Base-by-base conservation (phyloP, 2,888 invertebrate species). In the Poecilus cupreus region DNA sequence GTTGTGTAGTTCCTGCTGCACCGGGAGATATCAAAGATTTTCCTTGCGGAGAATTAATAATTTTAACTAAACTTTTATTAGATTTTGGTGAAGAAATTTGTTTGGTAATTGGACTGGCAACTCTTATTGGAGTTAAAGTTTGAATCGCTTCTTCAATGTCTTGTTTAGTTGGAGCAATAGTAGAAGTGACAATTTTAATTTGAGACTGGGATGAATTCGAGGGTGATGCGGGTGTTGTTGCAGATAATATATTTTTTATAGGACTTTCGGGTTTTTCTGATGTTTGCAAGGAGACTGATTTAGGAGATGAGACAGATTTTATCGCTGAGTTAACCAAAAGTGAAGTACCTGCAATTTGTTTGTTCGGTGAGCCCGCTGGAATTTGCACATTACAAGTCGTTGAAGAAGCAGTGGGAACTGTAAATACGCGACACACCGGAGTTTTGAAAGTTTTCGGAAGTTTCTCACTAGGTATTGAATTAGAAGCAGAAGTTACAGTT, bases 171-270 rank as follows among this genome's bases (percentile, higher is more conserved):
- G 81, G 81, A 10, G 81, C 75, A 74, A 80, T 80, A 39, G 72
- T 54, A 8, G 80, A 72, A n/a, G 80, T 37, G 1, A 81, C 49
- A 8, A 81, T 81, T 60, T 81, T 81, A 22, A 81, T 60, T 72
- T 80, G 80, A 18, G 74, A 8, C 54, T 80, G 70, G 0, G 49
- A 16, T 8, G 90, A 13, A 90, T 83, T 82, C 90, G 90, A 1
- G 90, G 91, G 0, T 91, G 91, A 75, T 92, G 89, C 32, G 92
- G 90, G 80, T 91, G 90, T 0, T 92, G 88, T 84, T 92, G 92
- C 10, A 92, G 87, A 0, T 92, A 84, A 54, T 83, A 85, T 32
- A 82, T 81, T 20, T 76, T 84, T 57, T 83, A 84, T n/a, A 16
- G 74, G 13, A 57, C 24, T 20, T 82, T 83, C 39, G 68, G 79